Conservation (phyloP, 2,113 vertebrate species). For the Strix aluco region DNA sequence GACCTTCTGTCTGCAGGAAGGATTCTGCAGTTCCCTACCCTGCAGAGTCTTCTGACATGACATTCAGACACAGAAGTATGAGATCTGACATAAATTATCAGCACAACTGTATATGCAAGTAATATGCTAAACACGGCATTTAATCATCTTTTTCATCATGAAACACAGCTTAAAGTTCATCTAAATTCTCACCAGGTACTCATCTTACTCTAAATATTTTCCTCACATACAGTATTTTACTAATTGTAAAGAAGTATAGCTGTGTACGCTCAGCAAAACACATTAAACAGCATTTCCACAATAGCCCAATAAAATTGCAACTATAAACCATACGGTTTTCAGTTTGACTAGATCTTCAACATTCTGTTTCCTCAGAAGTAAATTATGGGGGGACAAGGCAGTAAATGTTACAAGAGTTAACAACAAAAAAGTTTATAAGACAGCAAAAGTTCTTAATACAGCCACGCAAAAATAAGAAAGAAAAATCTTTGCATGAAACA, state of each 20-base stretch:
- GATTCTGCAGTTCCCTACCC: neutral
- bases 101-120: neutral
- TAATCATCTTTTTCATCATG: neutral
- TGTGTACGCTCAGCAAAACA: neutral
- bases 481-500: neutral
- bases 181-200: neutral
- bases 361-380: neutral
- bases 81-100: neutral
- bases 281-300: neutral
- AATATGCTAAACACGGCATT: neutral
- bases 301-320: neutral
- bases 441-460: neutral
- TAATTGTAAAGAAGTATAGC: neutral
- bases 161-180: neutral
- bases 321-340: neutral
- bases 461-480: neutral
- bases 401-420: neutral
- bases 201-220: neutral
- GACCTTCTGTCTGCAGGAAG: neutral
- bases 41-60: too few relatives aligned
- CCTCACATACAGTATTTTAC: neutral
- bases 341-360: neutral
- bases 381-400: neutral
- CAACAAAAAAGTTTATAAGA: neutral
- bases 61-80: neutral